Base-by-base conservation (phyloP, 1,140 invertebrate species). In the Onthophagus taurus region DNA sequence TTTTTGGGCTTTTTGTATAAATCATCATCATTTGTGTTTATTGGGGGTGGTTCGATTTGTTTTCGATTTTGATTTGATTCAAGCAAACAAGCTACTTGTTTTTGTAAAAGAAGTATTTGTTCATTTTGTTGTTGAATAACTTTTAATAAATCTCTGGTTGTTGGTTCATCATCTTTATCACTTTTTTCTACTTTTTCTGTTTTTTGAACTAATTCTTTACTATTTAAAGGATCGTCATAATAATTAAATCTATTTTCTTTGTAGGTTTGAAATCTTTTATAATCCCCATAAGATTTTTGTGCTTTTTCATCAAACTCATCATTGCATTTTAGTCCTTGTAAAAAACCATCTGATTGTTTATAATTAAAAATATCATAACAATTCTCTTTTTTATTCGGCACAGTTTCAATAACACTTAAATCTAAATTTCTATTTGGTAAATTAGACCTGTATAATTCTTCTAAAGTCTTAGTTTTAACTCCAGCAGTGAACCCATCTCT, bases 101-200 rank as follows among this genome's bases (percentile, higher is more conserved):
- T 65, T 55, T 75, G 72, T 17, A 75, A 54, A 9, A 71, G 24
- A 47, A 72, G 60, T 23, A 74, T 49, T 55, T 74, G 72, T 47
- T 74, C 65, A 62, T 73, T 75, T 56, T 74, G 72, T 30, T 74
- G 54, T 53, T 72, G 69, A 23, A 74, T 74, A 47, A 75, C 73
- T 58, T 72, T 69, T 42, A 72, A 66, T 21, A 74, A 54, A 57
- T 74, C 72, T 39, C 65, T 60, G 13, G 69, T 65, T 16, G 68
- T 70, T n/a, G 68, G 69, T 52, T 74, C 67, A 60, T 69, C 19
- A 50, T 52, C 16, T 58, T 13, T 34, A 38, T 18, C 17, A 20
- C 42, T 34, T 33, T 45, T 24, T 19, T 23, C 20, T 20, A 14
- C 4, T 29, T 24, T 38, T n/a, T 45, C 33, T 31, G 12, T 31